phyloP scores from a whole-genome alignment of 2,113 vertebrate species.

The Phoenicopterus ruber region DNA sequence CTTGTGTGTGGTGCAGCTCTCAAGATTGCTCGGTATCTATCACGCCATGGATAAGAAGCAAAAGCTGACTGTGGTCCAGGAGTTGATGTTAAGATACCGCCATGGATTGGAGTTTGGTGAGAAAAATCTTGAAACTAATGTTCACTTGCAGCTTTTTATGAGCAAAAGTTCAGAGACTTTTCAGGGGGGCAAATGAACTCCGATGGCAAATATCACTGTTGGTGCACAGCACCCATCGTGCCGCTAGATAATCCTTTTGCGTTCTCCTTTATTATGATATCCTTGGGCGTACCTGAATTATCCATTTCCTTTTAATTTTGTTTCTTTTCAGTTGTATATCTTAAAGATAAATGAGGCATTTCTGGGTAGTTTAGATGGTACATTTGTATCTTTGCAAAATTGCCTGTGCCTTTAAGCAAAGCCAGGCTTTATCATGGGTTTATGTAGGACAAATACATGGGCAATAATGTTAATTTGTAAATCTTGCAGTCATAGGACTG shows the following conservation, averaged over 20 bases:
- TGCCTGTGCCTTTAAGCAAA: not conserved
- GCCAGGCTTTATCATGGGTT: not conserved
- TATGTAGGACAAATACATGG: not conserved
- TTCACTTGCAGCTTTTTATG: not conserved
- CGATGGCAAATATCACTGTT: not conserved
- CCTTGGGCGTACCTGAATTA: not conserved
- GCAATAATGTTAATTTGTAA: not conserved
- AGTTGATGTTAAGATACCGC: constrained; percentile 88
- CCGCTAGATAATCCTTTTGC: not conserved
- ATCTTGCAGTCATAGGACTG: not conserved
- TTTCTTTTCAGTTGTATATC: not conserved
- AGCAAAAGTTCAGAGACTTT: not conserved
- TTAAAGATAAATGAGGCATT: not conserved
- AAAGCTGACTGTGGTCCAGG: constrained; percentile 81
- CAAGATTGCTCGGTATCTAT: constrained; percentile 86
- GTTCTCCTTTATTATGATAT: not conserved
- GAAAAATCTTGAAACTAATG: not conserved
- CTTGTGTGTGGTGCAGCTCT: constrained; percentile 89
- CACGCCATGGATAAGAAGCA: constrained; percentile 80
- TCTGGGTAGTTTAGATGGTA: not conserved
- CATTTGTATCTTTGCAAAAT: not conserved
- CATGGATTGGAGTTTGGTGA: constrained; percentile 93
- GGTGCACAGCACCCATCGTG: too few relatives aligned
- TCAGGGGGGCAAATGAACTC: not conserved
- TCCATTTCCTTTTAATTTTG: not conserved